These are phyloP conservation scores for Heterodera carotae DNA, from an alignment of 1,140 invertebrate genomes.

Conservation along the genomic window DNA sequence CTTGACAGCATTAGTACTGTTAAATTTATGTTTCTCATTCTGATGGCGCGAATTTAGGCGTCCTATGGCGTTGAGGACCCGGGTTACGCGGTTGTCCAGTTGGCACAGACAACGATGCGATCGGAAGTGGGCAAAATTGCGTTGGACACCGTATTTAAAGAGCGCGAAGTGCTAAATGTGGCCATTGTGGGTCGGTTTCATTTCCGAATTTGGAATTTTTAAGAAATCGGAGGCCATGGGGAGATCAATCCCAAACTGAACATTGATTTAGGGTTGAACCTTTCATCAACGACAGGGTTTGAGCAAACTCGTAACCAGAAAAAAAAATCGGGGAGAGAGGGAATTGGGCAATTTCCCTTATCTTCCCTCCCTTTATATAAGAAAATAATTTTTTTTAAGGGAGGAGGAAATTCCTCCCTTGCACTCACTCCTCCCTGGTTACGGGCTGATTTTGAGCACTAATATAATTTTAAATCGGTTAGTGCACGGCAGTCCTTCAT, in stretches of 20 bases:
- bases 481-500: not conserved
- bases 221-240: no score
- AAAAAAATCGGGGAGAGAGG: no score
- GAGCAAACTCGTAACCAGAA: no score
- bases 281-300: no score
- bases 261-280: no score
- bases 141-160: slow-evolving; percentile 93
- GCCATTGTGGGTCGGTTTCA: slow-evolving; percentile 77
- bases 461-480: no score
- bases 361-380: not conserved
- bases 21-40: not conserved
- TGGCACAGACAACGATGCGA: slow-evolving; percentile 98
- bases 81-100: slow-evolving; percentile 96
- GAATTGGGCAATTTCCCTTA: no score
- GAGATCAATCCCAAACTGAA: no score
- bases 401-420: no score
- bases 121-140: slow-evolving; percentile 96
- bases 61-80: slow-evolving; percentile 99
- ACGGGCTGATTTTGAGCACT: no score
- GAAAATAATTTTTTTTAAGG: not conserved
- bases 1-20: no score
- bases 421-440: no score
- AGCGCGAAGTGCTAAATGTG: slow-evolving; percentile 92
- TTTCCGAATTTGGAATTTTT: slow-evolving; percentile 19
- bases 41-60: slow-evolving; percentile 70